Base-by-base conservation (phyloP, 2,888 invertebrate species). In the Lymantria dispar region DNA sequence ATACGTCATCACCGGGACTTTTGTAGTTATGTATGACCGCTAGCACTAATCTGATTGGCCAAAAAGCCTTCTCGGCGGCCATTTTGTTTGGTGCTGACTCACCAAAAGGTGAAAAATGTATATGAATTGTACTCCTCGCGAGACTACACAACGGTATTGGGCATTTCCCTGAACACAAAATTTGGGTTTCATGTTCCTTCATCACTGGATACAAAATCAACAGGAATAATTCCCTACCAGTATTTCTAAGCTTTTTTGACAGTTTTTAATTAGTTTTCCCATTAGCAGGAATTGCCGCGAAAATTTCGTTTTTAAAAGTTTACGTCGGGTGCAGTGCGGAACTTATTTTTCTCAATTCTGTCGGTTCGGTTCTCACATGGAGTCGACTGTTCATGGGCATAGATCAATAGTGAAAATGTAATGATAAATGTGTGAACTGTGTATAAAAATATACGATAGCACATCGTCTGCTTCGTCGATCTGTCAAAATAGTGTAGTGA, bases 11-110 rank as follows among this genome's bases (percentile, higher is more conserved):
- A 71, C 72, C 76, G 72, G 75, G 76, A 72, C 80, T 83, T 87
- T 85, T 82, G 80, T 84, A 84, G 81, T 74, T 87, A 87, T 80
- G 82, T 84, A 80, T 81, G 67, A 74, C 72, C 69, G 77, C 77
- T 69, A 80, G 77, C 74, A 70, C 70, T 72, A 68, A 71, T 72
- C 78, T 68, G 83, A 89, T 90, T 90, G 90, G 89, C 78, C 82
- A 80, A 83, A 78, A 83, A 87, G 84, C 88, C 89, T 90, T 82
- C 83, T 78, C 81, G 89, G 92, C 92, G 91, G 94, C 94, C 94
- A 94, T 94, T 92, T 94, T 93, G 92, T 85, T 75, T 81, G 80
- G 79, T 92, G 92, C 87, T 93, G 93, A 93, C 90, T 93, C 92
- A 93, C 92, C 92, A 88, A 88, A 89, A 88, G 89, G 88, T 88